These are phyloP conservation scores for Delia radicum DNA, from an alignment of 1,140 invertebrate genomes.

Conservation along the genomic window DNA sequence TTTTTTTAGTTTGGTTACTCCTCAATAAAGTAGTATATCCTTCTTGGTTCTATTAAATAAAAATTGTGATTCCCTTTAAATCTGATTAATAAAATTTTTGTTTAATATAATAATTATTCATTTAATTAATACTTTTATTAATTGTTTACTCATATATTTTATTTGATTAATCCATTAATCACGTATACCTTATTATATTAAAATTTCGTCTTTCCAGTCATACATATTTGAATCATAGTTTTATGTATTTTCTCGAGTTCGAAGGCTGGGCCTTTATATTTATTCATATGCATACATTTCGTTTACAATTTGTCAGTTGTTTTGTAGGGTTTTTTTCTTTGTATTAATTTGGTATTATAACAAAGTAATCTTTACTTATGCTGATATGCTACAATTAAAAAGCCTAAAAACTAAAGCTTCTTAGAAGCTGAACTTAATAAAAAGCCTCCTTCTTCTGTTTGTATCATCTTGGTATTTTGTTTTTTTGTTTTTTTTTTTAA, in stretches of 20 bases:
- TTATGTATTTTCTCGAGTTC: not conserved
- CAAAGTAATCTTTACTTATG: constrained; percentile 19
- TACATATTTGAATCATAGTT: not conserved
- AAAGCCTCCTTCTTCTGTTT: constrained; percentile 11
- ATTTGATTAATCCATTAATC: no score
- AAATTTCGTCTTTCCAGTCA: no score
- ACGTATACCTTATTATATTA: no score
- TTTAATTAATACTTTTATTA: no score
- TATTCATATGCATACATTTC: not conserved
- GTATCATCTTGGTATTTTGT: not conserved
- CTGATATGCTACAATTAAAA: constrained; percentile 24
- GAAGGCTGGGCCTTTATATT: not conserved
- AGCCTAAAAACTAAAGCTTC: constrained; percentile 37
- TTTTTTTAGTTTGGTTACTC: no score
- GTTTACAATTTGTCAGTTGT: not conserved
- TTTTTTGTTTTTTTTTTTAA: not conserved
- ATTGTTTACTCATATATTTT: no score
- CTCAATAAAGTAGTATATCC: no score
- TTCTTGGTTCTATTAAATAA: no score
- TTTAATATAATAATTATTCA: no score
- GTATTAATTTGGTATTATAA: constrained; percentile 11
- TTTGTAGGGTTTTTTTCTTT: not conserved
- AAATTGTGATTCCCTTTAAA: no score
- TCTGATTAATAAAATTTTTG: no score
- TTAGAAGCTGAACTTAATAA: constrained; percentile 36